A percentile compares a stretch with the other conserved stretches of the same genome.
These are phyloP conservation scores for Platyrinchus mystaceus DNA, from an alignment of 2,797 vertebrate species.

Conservation along the genomic window DNA sequence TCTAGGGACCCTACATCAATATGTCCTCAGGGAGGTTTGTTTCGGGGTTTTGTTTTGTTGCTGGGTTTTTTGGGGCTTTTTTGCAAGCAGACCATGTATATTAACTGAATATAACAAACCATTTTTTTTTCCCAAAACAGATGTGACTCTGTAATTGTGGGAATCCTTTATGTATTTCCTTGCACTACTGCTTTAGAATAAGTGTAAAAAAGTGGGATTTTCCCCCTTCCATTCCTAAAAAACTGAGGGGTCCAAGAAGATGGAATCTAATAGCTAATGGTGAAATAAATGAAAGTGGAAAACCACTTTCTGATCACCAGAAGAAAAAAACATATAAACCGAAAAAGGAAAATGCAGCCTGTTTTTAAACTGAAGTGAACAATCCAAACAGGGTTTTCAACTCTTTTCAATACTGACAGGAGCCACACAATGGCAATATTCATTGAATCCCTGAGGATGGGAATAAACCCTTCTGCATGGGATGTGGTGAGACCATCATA, in stretches of 20 bases:
- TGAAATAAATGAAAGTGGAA: background rate
- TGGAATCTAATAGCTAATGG: background rate
- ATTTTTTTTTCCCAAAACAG: background rate
- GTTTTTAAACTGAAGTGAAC: background rate
- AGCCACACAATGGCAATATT: background rate
- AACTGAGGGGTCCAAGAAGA: background rate
- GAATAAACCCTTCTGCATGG: background rate
- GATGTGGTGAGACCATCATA: background rate
- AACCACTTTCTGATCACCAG: background rate
- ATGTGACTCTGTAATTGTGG: background rate
- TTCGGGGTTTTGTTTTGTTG: background rate
- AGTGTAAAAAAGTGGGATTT: background rate
- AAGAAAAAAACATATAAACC: background rate
- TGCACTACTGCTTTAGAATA: background rate
- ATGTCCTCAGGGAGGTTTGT: background rate
- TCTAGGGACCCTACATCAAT: background rate
- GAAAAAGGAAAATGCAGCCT: background rate
- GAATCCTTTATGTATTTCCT: background rate
- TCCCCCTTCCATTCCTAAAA: background rate
- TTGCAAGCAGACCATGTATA: background rate
- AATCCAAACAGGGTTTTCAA: rapidly evolving
- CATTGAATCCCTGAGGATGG: background rate
- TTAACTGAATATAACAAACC: background rate
- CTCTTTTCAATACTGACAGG: background rate
- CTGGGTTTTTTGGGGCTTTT: background rate